Evolutionary conservation across 2,797 vertebrate genomes (phyloP), one percentile per base, ranked within the genome.

Genomic region (Gallinago nigripennis): DNA sequence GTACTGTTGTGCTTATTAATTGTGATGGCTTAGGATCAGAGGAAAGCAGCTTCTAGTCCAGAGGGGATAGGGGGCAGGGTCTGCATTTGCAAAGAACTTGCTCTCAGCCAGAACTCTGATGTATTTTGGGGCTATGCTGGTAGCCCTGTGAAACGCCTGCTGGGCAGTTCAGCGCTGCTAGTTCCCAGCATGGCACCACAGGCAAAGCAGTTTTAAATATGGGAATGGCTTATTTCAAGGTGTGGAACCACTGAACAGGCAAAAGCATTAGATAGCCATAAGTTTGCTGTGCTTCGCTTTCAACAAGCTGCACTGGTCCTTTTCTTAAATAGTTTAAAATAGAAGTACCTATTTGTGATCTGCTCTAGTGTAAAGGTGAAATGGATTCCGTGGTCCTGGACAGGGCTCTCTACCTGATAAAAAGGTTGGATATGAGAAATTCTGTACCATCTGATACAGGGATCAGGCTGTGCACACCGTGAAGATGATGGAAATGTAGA

Each of bases 101-200:
- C 28, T 68, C 30, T 43, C n/a, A 50, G 57, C 31, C 69, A 81
- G 56, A 83, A 5, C 28, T 79, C 37, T 31, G 41, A 45, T 60
- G 35, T 16, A 24, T 30, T 31, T 33, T 12, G 28, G 16, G 24
- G 7, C 17, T 51, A 0, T 17, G 24, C 21, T 39, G 56, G 37
- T 57, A 85, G 46, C 35, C 16, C 56, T 1, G 0, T 0, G 0
- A 63, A 80, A 69, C 43, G 7, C 43, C 31, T 66, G 16, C 28
- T 20, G 45, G 48, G 13, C 64, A 78, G 43, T 31, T 91, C 60
- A 70, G n/a, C 11, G 6, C n/a, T 76, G 64, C 51, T 46, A 16
- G 18, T 10, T 90, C 60, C 63, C 64, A 80, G n/a, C 19, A 28
- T 0, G 4, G 58, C 37, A 61, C 16, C 30, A 50, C 30, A 54